phyloP scores from a whole-genome alignment of 2,113 vertebrate genomes.

The Ornithorhynchus anatinus region DNA sequence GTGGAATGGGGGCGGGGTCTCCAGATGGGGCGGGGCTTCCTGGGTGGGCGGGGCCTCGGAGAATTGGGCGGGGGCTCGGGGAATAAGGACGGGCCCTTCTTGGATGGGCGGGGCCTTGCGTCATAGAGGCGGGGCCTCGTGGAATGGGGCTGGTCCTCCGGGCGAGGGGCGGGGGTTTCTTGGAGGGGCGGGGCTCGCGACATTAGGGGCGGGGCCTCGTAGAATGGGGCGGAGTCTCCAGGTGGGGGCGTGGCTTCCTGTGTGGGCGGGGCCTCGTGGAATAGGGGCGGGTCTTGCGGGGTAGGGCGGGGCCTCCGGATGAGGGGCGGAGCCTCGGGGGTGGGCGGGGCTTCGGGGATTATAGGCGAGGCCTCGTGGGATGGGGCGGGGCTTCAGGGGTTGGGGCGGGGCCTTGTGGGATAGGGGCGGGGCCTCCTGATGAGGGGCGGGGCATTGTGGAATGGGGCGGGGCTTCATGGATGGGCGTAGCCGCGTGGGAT shows the following conservation, averaged over 20 bases:
- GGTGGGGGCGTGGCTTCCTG: rapidly evolving
- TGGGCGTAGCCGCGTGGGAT: rapidly evolving
- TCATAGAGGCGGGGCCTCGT: no score
- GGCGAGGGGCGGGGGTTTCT: conserved; percentile 2
- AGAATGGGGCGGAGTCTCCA: neutral
- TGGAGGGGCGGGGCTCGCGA: no score
- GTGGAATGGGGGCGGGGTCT: neutral
- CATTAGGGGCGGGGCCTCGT: no score
- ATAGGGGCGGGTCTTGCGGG: neutral
- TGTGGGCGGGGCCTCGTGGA: no score
- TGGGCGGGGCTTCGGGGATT: neutral
- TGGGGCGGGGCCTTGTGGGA: conserved; percentile 52
- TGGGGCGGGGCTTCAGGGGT: conserved; percentile 19
- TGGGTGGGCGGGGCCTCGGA: rapidly evolving
- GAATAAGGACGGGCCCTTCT: no score
- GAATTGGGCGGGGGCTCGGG: no score
- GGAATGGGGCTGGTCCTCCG: neutral
- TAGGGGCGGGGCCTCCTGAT: neutral
- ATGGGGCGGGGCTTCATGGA: rapidly evolving
- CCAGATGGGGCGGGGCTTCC: neutral
- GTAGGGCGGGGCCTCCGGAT: no score
- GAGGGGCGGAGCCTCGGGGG: neutral
- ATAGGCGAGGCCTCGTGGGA: no score
- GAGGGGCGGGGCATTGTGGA: neutral
- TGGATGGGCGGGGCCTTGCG: no score